Evolutionary conservation across 2,888 invertebrate species (phyloP).

Genomic region (Orgyia antiqua): DNA sequence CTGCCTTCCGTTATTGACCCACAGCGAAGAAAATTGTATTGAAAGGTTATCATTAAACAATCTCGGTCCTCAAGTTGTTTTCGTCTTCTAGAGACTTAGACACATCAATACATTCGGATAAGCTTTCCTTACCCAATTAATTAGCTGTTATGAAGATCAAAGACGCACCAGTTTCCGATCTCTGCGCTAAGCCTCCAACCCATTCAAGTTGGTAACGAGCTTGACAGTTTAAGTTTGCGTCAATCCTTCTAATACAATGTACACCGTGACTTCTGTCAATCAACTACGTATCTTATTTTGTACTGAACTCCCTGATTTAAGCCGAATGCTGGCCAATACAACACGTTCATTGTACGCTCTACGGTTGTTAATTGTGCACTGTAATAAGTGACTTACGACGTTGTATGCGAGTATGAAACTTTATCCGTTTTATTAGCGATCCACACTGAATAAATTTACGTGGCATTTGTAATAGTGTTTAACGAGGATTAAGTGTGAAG

Average conservation of each 20-base stretch:
- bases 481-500: slow-evolving; percentile 56
- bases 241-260: slow-evolving; percentile 50
- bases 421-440: slow-evolving; percentile 61
- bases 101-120: slow-evolving; percentile 56
- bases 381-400: slow-evolving; percentile 23
- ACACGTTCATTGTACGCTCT: slow-evolving; percentile 19
- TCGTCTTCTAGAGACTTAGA: slow-evolving; percentile 27
- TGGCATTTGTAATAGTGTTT: slow-evolving; percentile 64
- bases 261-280: slow-evolving; percentile 59
- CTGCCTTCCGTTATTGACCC: too few relatives aligned
- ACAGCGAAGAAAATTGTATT: slow-evolving; percentile 18
- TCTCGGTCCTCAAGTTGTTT: slow-evolving; percentile 38
- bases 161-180: slow-evolving; percentile 53
- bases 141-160: slow-evolving; percentile 70
- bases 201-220: slow-evolving; percentile 55
- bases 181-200: slow-evolving; percentile 48
- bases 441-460: slow-evolving; percentile 62
- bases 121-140: slow-evolving; percentile 64
- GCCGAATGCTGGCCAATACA: slow-evolving; percentile 22
- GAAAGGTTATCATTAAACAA: slow-evolving; percentile 38
- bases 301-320: slow-evolving; percentile 33
- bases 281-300: slow-evolving; percentile 47
- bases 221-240: slow-evolving; percentile 62
- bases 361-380: slow-evolving; percentile 24
- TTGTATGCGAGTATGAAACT: slow-evolving; percentile 36